Conservation (phyloP, 1,140 invertebrate species). For the Dendroctonus ponderosae region DNA sequence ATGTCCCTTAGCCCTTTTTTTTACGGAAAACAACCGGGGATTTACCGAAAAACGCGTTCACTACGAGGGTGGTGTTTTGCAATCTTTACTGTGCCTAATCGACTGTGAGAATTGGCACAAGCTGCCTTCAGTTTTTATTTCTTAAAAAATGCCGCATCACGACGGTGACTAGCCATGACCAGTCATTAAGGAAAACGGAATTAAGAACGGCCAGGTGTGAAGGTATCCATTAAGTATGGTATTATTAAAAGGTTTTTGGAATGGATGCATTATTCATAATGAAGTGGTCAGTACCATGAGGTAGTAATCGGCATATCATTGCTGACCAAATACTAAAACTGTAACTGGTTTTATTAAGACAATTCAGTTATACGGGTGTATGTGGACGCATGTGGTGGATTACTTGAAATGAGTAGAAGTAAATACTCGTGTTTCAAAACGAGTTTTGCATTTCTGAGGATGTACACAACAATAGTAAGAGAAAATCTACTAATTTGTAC, state of each 20-base stretch:
- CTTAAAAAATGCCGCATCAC: constrained; percentile 11
- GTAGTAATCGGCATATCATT: neutral
- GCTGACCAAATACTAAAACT: too few species aligned
- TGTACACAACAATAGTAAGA: too few species aligned
- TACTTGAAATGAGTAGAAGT: too few species aligned
- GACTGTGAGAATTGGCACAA: constrained; percentile 31
- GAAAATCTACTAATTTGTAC: too few species aligned
- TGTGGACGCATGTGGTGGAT: too few species aligned
- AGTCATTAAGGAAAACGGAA: constrained; percentile 27
- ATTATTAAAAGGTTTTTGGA: constrained; percentile 32
- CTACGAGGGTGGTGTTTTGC: constrained; percentile 10
- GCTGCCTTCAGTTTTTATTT: constrained; percentile 12
- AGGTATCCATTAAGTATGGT: constrained; percentile 24
- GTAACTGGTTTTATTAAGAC: too few species aligned
- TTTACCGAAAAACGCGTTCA: constrained; percentile 10
- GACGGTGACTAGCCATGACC: constrained; percentile 16
- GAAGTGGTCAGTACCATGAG: constrained; percentile 18
- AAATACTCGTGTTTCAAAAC: too few species aligned
- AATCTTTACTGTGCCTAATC: constrained; percentile 30
- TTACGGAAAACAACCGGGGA: constrained; percentile 9
- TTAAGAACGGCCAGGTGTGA: constrained; percentile 29
- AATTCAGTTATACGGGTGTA: too few species aligned
- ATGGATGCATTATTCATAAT: constrained; percentile 30
- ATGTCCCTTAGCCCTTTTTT: constrained; percentile 20
- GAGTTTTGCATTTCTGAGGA: too few species aligned